A percentile compares a stretch with the other conserved stretches of the same genome.
These are phyloP conservation scores for Tauraco hartlaubi DNA, from an alignment of 2,797 vertebrate species.

Conservation along the genomic window DNA sequence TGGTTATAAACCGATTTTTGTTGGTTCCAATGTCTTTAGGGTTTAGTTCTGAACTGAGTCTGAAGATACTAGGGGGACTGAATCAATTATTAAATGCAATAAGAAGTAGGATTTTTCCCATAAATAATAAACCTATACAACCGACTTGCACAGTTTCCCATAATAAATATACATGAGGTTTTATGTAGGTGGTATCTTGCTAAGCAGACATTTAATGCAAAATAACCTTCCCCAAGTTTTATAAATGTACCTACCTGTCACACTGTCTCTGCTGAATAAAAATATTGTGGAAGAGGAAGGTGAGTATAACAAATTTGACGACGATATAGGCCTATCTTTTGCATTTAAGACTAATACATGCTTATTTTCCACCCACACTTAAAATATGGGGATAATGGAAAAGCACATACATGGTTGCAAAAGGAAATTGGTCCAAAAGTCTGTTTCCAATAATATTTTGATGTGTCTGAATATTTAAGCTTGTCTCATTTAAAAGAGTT, in stretches of 20 bases:
- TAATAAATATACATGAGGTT: not conserved
- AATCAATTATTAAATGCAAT: not conserved
- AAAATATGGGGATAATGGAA: constrained; percentile 6
- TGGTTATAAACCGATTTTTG: not conserved
- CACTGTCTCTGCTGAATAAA: not conserved
- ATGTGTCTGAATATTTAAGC: constrained; percentile 22
- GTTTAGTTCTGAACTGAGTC: not conserved
- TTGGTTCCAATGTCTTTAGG: not conserved
- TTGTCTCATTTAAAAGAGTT: not conserved
- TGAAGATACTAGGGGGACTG: not conserved
- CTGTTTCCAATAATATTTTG: constrained; percentile 30
- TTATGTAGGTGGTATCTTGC: not conserved
- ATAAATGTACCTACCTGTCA: not conserved
- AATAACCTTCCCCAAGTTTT: not conserved
- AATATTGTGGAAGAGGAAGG: not conserved
- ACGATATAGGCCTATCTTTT: not conserved
- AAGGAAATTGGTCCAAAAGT: constrained; percentile 2
- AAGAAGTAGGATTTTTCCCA: not conserved
- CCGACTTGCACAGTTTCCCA: not conserved
- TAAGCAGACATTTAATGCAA: not conserved
- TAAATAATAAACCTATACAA: not conserved
- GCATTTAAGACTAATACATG: not conserved
- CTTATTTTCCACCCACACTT: constrained; percentile 27
- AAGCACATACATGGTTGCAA: not conserved
- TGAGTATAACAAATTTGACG: not conserved